Evolutionary conservation across 2,888 invertebrate species (phyloP), one percentile per base, ranked within the genome.

Genomic region (Sisyra terminalis): DNA sequence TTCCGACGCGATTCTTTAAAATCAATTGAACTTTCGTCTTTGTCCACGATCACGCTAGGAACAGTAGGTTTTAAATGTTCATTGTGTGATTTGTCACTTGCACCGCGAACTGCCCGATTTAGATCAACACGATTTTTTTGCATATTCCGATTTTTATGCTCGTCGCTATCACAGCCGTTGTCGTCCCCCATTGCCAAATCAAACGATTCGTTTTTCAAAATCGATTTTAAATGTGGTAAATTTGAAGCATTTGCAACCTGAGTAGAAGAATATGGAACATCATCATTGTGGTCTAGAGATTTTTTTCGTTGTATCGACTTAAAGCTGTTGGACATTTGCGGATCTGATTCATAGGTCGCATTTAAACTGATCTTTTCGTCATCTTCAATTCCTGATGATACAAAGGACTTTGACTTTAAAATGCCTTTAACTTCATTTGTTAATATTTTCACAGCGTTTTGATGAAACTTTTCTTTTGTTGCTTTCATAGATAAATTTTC

Each of bases 371-470:
- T 3, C 24, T 24, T 24, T 24, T 24, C 24, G 7, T 17, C 43
- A 18, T 24, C 42, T 10, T 37, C 31, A 61, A 16, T 61, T 54
- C 50, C 41, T 44, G 65, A 63, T n/a, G 67, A 65, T 45, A 66
- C 61, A 6, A 66, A 64, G 5, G 64, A 61, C 2, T 68, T 69
- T 0, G 68, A 64, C 55, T 71, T 71, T 37, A 73, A 54, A 38
- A 71, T 72, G 2, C 72, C 69, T 39, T 68, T 54, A n/a, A 67
- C 65, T 55, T 68, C 69, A 0, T 65, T 67, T 8, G 69, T 67
- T 44, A 69, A 65, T 63, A 69, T 69, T 43, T 66, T 60, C 10
- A 16, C 68, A 3, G 71, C 72, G 49, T 71, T 67, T 48, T 70
- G 69, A 40, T 66, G 57, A 50, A 61, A 57, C 46, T 60, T 50